Percentiles rank a stretch among this genome's conserved stretches.
Conservation (phyloP, 2,113 vertebrate species). For the Aegithalos caudatus region DNA sequence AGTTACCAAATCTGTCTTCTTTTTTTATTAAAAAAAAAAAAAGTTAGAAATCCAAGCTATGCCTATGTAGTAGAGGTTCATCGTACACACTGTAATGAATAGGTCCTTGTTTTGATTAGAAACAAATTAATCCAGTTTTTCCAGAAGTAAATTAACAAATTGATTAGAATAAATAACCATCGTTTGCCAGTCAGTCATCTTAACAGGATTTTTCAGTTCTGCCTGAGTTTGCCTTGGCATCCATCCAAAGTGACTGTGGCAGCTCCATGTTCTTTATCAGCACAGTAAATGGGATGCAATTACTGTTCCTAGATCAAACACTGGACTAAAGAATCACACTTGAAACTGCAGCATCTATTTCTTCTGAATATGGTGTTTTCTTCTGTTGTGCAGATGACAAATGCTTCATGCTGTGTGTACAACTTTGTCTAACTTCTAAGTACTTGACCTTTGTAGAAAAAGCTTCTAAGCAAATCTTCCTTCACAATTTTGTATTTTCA, state of each 20-base stretch:
- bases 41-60: neutral
- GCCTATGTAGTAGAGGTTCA: neutral
- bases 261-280: conserved; percentile 26
- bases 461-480: neutral
- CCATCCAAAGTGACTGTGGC: neutral
- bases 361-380: neutral
- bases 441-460: neutral
- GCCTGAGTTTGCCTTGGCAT: conserved; percentile 34
- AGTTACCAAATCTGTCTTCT: neutral
- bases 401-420: neutral
- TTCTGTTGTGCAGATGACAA: neutral
- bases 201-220: neutral
- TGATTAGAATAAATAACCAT: conserved; percentile 2
- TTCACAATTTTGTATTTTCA: neutral
- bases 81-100: neutral
- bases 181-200: neutral
- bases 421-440: neutral
- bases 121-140: neutral
- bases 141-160: neutral
- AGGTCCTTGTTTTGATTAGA: conserved; percentile 4
- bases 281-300: neutral
- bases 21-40: neutral
- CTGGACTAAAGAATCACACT: neutral
- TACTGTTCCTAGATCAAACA: conserved; percentile 14
- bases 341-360: neutral